Evolutionary conservation across 2,797 vertebrate genomes (phyloP).

Genomic region (Mustela erminea): DNA sequence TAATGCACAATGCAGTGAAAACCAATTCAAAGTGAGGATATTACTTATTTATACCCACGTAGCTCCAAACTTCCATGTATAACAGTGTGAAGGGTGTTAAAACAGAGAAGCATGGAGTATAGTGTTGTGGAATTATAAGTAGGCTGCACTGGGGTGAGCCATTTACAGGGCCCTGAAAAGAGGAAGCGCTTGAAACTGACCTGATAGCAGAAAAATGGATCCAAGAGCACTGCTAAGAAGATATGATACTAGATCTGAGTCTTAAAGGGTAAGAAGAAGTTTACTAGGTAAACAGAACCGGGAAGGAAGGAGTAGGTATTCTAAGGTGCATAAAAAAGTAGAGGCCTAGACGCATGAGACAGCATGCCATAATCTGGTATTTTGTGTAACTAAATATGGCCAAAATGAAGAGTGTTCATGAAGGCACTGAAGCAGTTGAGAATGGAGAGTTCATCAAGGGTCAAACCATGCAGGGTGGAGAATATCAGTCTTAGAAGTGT

Average conservation of each 20-base stretch:
- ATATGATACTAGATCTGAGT: background rate
- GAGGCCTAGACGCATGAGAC: background rate
- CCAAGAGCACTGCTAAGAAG: background rate
- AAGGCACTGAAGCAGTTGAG: background rate
- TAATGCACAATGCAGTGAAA: background rate
- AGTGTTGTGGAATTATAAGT: background rate
- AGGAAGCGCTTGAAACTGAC: background rate
- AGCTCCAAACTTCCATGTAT: background rate
- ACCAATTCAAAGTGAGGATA: background rate
- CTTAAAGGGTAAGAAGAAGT: background rate
- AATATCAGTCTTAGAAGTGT: background rate
- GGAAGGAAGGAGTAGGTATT: background rate
- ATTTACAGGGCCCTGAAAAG: background rate
- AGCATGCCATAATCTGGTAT: background rate
- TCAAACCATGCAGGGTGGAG: background rate
- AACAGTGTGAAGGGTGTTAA: background rate
- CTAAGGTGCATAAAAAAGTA: background rate
- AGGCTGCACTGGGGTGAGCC: background rate
- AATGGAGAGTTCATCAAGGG: background rate
- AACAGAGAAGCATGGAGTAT: background rate
- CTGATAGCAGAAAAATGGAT: background rate
- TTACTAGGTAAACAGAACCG: background rate
- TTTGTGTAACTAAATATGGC: background rate
- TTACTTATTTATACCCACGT: background rate
- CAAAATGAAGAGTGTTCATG: background rate